Evolutionary conservation across 1,140 invertebrate genomes (phyloP), one percentile per base, ranked within the genome.

Genomic region (Hirudo medicinalis): DNA sequence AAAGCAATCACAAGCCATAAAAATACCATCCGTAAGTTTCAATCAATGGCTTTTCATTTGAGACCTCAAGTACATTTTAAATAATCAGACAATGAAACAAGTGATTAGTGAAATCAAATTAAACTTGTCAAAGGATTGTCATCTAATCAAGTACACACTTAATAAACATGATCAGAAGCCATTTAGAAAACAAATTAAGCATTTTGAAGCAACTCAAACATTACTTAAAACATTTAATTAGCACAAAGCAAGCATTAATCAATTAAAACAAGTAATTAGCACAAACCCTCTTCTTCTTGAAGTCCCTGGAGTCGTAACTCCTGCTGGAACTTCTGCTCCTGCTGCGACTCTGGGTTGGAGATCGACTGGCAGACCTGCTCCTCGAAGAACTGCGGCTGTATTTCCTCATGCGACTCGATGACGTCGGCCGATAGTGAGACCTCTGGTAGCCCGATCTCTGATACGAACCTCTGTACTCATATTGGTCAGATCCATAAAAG

Each of bases 241-340:
- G 43, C 43, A 36, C 32, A 36, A 36, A 36, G 2, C 32, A 36
- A 36, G 32, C 32, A 20, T 57, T 20, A 25, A 25, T 20, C 19
- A 63, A n/a, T 25, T 25, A 13, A 68, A 29, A 4, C 19, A 68
- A 68, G 15, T n/a, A 22, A 25, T 27, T 6, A 68, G n/a, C n/a
- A 68, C 67, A 68, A 68, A 70, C 69, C 43, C 69, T 40, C 19
- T 70, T 49, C 29, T 54, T 54, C 29, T 22, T 70, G 20, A 25
- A 19, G 19, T 70, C 69, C 53, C 69, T 54, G n/a, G 69, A 69
- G 22, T 72, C 72, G 36, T 49, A 36, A 66, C 72, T 72, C 22
- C 29, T 40, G 22, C 71, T 72, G 20, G 54, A 60, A 43, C 71
- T 72, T 19, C 72, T 25, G 54, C 70, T 71, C 20, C 54, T 29